phyloP scores from a whole-genome alignment of 53 echinoderm and acorn worm species.

The Glandiceps talaboti region DNA sequence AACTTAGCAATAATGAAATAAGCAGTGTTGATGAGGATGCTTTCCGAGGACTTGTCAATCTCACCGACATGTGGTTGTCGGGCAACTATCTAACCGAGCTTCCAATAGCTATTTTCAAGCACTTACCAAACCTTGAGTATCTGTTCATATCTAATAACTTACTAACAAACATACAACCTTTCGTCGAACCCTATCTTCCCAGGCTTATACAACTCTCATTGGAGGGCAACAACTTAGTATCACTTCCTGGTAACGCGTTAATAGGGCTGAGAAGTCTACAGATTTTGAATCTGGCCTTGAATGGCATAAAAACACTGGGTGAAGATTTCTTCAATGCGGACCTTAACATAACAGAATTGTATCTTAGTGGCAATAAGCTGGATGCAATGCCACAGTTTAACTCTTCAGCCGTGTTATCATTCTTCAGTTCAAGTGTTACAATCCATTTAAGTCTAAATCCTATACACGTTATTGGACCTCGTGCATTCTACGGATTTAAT shows the following conservation, averaged over 20 bases:
- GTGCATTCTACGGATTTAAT: too few species aligned
- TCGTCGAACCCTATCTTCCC: slow-evolving; percentile 24
- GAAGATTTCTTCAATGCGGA: too few species aligned
- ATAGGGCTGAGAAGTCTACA: slow-evolving; percentile 28
- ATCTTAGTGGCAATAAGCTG: too few species aligned
- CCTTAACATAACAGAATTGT: too few species aligned
- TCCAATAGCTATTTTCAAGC: slow-evolving; percentile 52
- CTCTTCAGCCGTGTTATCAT: too few species aligned
- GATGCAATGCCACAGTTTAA: too few species aligned
- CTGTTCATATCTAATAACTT: slow-evolving; percentile 56
- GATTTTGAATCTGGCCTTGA: slow-evolving; percentile 39
- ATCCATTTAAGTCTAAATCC: too few species aligned
- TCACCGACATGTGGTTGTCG: slow-evolving; percentile 64
- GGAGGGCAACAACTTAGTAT: slow-evolving; percentile 52
- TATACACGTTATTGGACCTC: too few species aligned
- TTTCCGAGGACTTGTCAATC: slow-evolving; percentile 37
- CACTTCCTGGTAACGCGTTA: slow-evolving; percentile 36
- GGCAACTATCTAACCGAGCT: slow-evolving; percentile 64
- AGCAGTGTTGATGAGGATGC: slow-evolving; percentile 28
- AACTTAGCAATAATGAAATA: slow-evolving; percentile 65
- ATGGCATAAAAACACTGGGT: slow-evolving; percentile 46
- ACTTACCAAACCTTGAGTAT: slow-evolving; percentile 37
- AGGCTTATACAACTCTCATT: slow-evolving; percentile 55
- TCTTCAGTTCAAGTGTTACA: too few species aligned
- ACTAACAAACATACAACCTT: slow-evolving; percentile 27